phyloP scores from a whole-genome alignment of 1,140 invertebrate genomes.

The Ectropis grisescens region DNA sequence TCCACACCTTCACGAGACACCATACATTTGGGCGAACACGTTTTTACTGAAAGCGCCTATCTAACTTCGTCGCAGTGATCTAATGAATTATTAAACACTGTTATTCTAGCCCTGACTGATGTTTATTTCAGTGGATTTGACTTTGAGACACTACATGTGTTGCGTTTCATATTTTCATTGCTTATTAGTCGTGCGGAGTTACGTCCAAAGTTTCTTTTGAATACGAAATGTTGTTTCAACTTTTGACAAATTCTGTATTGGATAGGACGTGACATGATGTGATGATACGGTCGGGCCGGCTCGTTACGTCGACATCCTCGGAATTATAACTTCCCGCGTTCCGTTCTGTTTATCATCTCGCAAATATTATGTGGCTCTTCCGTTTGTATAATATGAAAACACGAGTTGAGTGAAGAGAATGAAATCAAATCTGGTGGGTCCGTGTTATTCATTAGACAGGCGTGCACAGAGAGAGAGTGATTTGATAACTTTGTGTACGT shows the following conservation, averaged over 20 bases:
- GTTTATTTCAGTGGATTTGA: conserved; percentile 20
- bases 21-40: conserved; percentile 24
- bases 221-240: conserved; percentile 5
- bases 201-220: no score
- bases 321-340: conserved; percentile 49
- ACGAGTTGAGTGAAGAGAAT: conserved; percentile 41
- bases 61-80: conserved; percentile 9
- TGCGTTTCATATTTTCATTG: no score
- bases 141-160: no score
- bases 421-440: conserved; percentile 44
- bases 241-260: conserved; percentile 31
- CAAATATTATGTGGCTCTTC: conserved; percentile 47
- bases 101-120: conserved; percentile 19
- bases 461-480: no score
- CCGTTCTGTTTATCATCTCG: conserved; percentile 50
- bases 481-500: no score
- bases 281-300: conserved; percentile 15
- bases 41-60: conserved; percentile 1
- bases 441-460: conserved; percentile 19
- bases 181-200: no score
- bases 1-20: conserved; percentile 17
- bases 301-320: conserved; percentile 25
- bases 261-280: conserved; percentile 25
- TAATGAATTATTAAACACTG: conserved; percentile 36
- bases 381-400: conserved; percentile 52